These are phyloP conservation scores for Oryzias sinensis DNA, from an alignment of 2,797 vertebrate genomes.

Conservation along the genomic window DNA sequence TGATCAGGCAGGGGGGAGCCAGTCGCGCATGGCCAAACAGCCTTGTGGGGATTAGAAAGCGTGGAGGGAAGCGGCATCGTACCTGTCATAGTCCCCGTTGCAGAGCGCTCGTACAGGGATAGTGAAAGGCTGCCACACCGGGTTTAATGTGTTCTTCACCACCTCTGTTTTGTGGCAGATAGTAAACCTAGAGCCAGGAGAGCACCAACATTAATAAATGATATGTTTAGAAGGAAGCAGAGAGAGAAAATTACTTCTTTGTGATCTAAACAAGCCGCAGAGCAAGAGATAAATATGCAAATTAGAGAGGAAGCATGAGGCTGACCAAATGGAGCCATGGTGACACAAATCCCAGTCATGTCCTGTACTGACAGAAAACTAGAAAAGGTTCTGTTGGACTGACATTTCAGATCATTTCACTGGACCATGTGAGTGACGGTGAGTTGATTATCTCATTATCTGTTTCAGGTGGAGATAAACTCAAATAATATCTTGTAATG, in stretches of 20 bases:
- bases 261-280: constrained; percentile 20
- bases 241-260: constrained; percentile 20
- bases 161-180: constrained; percentile 94
- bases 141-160: constrained; percentile 89
- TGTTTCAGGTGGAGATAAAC: constrained; percentile 22
- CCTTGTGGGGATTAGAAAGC: constrained; percentile 3
- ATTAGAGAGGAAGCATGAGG: constrained; percentile 17
- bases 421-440: constrained; percentile 25
- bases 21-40: constrained; percentile 8
- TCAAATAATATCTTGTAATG: constrained; percentile 26
- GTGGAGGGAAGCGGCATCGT: constrained; percentile 13
- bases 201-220: constrained; percentile 16
- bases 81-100: constrained; percentile 91
- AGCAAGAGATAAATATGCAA: constrained; percentile 24
- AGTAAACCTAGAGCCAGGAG: constrained; percentile 79
- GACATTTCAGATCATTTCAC: neutral
- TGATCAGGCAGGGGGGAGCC: neutral
- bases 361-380: constrained; percentile 18
- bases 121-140: constrained; percentile 87
- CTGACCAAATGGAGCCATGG: constrained; percentile 17
- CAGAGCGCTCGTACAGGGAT: constrained; percentile 89
- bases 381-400: constrained; percentile 39
- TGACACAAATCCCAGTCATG: constrained; percentile 5
- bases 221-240: constrained; percentile 15
- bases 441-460: constrained; percentile 38